Evolutionary conservation across 2,113 vertebrate genomes (phyloP).

Genomic region (Protomyctophum bolini): DNA sequence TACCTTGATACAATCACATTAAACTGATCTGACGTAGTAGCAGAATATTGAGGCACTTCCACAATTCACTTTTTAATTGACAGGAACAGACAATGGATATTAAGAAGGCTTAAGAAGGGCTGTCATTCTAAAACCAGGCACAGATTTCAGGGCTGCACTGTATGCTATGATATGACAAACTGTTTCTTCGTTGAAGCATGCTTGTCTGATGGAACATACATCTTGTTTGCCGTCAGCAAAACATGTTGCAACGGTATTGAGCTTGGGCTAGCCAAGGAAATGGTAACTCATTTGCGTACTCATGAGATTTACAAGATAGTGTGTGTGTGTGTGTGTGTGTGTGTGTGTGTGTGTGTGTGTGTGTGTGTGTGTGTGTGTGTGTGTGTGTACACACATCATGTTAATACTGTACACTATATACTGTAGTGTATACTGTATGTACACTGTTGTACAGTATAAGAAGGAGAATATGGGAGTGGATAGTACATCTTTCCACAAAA

Average conservation of each 20-base stretch:
- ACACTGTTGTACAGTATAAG: conserved; percentile 46
- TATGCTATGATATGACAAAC: conserved; percentile 32
- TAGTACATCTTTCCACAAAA: conserved; percentile 36
- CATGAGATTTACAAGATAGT: conserved; percentile 56
- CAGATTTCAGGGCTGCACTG: too few relatives aligned
- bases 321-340: too few relatives aligned
- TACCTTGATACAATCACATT: conserved; percentile 27
- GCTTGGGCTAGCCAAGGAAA: conserved; percentile 30
- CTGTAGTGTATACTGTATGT: too few relatives aligned
- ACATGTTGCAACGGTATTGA: conserved; percentile 35
- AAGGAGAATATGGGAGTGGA: conserved; percentile 16
- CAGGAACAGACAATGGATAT: conserved; percentile 11
- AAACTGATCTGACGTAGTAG: conserved; percentile 23
- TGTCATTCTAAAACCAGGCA: conserved; percentile 29
- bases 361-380: too few relatives aligned
- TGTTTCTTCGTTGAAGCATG: conserved; percentile 32
- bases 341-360: too few relatives aligned
- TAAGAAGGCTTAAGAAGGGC: too few relatives aligned
- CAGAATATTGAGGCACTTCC: conserved; percentile 7
- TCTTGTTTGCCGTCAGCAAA: conserved; percentile 48
- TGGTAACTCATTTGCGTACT: conserved; percentile 28
- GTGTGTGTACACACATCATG: too few relatives aligned
- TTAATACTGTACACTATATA: too few relatives aligned
- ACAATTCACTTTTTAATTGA: conserved; percentile 15
- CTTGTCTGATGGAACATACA: conserved; percentile 50